phyloP scores from a whole-genome alignment of 2,888 invertebrate genomes.

The Zygothrica quintamaculata region DNA sequence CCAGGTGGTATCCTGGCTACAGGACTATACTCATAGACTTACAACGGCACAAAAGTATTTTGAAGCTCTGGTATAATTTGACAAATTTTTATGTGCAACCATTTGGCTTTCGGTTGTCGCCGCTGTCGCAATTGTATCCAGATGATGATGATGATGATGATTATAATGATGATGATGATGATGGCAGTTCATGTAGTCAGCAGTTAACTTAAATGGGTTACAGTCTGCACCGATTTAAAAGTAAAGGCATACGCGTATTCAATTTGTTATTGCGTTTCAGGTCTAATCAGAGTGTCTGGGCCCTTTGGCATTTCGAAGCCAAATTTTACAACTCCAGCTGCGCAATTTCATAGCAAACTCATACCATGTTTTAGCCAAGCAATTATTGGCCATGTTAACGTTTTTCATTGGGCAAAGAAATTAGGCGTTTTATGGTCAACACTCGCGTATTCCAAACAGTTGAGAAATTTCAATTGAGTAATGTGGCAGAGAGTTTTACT shows the following conservation, averaged over 20 bases:
- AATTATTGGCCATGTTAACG: slow-evolving; percentile 60
- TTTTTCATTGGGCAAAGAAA: slow-evolving; percentile 50
- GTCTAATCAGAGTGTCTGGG: slow-evolving; percentile 22
- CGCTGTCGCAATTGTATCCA: slow-evolving; percentile 26
- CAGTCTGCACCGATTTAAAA: slow-evolving; percentile 27
- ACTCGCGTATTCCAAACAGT: slow-evolving; percentile 50
- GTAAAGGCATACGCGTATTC: slow-evolving; percentile 1
- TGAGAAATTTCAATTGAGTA: slow-evolving; percentile 65
- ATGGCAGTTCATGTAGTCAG: slow-evolving; percentile 24
- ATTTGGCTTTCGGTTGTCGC: slow-evolving; percentile 27
- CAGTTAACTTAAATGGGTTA: slow-evolving; percentile 60
- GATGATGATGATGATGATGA: slow-evolving; percentile 13
- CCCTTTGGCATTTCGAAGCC: slow-evolving; percentile 32
- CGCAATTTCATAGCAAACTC: slow-evolving; percentile 15
- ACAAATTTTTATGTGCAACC: slow-evolving; percentile 62
- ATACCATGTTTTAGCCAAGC: slow-evolving; percentile 21
- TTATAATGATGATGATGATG: slow-evolving; percentile 7
- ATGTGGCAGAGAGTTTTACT: slow-evolving; percentile 30
- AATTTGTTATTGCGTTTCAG: slow-evolving; percentile 40
- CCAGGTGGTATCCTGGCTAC: slow-evolving; percentile 11
- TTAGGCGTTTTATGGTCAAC: slow-evolving; percentile 74
- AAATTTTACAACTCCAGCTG: slow-evolving; percentile 23
- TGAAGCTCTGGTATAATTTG: slow-evolving; percentile 50
- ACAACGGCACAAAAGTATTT: slow-evolving; percentile 5
- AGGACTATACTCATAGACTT: too few species aligned